phyloP scores from a whole-genome alignment of 2,888 invertebrate genomes.

The Machimus atricapillus region DNA sequence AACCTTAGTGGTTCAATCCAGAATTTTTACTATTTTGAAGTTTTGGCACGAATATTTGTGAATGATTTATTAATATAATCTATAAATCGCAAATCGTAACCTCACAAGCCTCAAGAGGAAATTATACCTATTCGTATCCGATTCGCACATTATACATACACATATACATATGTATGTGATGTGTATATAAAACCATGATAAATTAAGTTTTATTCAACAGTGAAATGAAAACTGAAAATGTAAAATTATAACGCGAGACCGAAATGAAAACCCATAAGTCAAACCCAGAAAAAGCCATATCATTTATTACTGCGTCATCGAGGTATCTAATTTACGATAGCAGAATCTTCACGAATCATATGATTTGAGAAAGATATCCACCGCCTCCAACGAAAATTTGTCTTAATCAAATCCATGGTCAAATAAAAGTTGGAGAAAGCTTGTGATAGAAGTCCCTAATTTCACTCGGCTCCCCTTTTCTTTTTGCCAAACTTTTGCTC shows the following conservation, averaged over 20 bases:
- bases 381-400: background rate
- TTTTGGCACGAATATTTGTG: background rate
- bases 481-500: background rate
- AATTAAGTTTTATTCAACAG: background rate
- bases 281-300: background rate
- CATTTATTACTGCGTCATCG: background rate
- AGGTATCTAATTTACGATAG: background rate
- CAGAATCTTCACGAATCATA: background rate
- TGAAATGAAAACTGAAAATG: background rate
- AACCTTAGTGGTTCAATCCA: background rate
- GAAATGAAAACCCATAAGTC: background rate
- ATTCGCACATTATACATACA: background rate
- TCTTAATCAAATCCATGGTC: background rate
- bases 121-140: background rate
- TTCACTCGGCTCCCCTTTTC: background rate
- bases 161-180: too few species aligned
- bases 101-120: background rate
- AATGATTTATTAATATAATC: background rate
- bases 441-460: background rate
- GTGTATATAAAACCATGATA: too few species aligned
- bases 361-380: background rate
- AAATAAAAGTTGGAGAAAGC: background rate
- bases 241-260: background rate
- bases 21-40: background rate
- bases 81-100: background rate